phyloP scores from a whole-genome alignment of 2,888 invertebrate species.

The Vanessa cardui region DNA sequence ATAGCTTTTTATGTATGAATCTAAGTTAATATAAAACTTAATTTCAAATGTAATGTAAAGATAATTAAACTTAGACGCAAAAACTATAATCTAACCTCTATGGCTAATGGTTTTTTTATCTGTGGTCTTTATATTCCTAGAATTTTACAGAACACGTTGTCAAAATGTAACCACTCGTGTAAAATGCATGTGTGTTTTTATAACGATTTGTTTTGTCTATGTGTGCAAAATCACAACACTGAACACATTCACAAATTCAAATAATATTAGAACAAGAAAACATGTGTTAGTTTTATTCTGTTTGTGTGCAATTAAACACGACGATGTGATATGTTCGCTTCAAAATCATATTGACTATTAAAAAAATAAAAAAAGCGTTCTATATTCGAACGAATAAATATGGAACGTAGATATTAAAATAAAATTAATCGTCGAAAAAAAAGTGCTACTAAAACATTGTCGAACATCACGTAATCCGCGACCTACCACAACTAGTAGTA shows the following conservation, averaged over 20 bases:
- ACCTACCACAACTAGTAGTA: constrained; percentile 10
- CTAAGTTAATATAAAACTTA: too few relatives aligned
- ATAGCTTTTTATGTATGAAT: too few relatives aligned
- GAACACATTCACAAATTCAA: background rate
- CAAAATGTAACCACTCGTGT: background rate
- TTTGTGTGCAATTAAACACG: too few relatives aligned
- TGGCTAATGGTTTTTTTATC: background rate
- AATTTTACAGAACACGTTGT: background rate
- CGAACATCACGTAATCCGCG: background rate
- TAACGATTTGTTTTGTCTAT: background rate
- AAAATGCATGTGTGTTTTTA: background rate
- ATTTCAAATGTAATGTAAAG: too few relatives aligned
- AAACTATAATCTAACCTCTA: background rate
- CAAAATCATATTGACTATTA: too few relatives aligned
- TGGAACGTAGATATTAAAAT: too few relatives aligned
- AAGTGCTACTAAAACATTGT: background rate
- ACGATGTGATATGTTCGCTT: too few relatives aligned
- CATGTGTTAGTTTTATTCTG: too few relatives aligned
- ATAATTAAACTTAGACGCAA: background rate
- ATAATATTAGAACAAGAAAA: too few relatives aligned
- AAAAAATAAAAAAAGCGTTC: too few relatives aligned
- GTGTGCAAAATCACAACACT: background rate
- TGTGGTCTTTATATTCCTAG: background rate
- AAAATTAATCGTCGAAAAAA: background rate
- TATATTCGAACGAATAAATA: too few relatives aligned